Evolutionary conservation across 2,888 invertebrate species (phyloP).

Genomic region (Drosophila pseudotalamancana): DNA sequence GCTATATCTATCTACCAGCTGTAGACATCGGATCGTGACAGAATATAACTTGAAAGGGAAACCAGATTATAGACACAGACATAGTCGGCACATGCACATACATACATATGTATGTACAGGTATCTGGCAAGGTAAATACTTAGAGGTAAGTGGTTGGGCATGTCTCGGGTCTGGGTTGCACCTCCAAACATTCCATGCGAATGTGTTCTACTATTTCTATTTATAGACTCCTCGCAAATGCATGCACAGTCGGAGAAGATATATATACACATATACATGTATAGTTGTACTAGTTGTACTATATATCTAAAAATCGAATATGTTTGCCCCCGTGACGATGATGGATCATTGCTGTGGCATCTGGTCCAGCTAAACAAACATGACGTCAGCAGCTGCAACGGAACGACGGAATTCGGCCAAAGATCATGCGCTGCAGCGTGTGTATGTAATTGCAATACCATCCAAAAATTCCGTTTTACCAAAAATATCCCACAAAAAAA

Average conservation of each 20-base stretch:
- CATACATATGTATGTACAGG: not conserved
- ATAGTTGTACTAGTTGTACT: not conserved
- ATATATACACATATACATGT: conserved; percentile 1
- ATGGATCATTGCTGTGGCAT: conserved; percentile 54
- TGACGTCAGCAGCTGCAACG: conserved; percentile 54
- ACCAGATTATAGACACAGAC: conserved; percentile 44
- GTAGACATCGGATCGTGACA: conserved; percentile 51
- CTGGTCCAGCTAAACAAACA: conserved; percentile 40
- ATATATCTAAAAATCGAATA: conserved; percentile 29
- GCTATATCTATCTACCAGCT: conserved; percentile 1
- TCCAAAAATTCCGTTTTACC: conserved; percentile 16
- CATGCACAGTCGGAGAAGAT: conserved; percentile 19
- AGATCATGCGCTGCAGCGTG: conserved; percentile 11
- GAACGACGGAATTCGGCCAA: conserved; percentile 11
- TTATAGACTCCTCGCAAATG: conserved; percentile 46
- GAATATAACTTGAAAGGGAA: conserved; percentile 67
- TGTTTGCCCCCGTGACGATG: conserved; percentile 33
- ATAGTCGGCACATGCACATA: not conserved
- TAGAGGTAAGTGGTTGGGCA: not conserved
- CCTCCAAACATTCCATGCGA: conserved; percentile 37
- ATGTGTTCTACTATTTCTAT: conserved; percentile 34
- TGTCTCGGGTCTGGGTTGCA: conserved; percentile 3
- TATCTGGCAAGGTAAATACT: conserved; percentile 10
- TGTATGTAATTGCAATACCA: conserved; percentile 19
- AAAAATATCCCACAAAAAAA: conserved; percentile 23